Base-by-base conservation (phyloP, 2,797 vertebrate genomes). In the Pseudochaenichthys georgianus region DNA sequence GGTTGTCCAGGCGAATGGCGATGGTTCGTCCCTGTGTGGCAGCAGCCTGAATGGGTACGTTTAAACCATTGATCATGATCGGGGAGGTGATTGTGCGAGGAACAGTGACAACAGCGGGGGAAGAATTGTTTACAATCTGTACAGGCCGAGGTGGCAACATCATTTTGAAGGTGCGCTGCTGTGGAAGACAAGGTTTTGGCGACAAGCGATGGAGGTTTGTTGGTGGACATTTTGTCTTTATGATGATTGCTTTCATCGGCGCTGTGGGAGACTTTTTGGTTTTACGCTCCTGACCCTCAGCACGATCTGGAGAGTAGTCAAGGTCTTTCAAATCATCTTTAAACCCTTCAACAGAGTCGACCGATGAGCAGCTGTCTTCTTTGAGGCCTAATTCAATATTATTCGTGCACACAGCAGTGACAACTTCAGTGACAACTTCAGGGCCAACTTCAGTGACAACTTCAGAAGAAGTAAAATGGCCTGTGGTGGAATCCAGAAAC, bases 31-130 rank as follows among this genome's bases (percentile, higher is more conserved):
- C 72, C 17, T 67, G 87, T 12, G 82, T 52, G 52, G 83, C 67
- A 9, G 72, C 88, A 4, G 86, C 70, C 38, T 92, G 94, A 45
- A 94, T 70, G 3, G 90, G 84, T 62, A 89, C 16, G 50, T 87
- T 94, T 54, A 93, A 89, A 45, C 97, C 96, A 4, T 97, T 98
- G 53, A 95, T 92, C 38, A 96, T 38, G 16, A 94, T 87, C 0
- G 94, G 90, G 34, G 93, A 66, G 65, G 91, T 80, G 42, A 91
- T 87, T 0, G 87, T 75, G 31, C 86, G 89, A 0, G 87, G 81
- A 46, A 91, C 57, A 13, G 80, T 46, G 2, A 84, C 41, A 2
- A 83, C 34, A 58, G 89, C 47, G 0, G 88, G 0, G 6, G 91
- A 75, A 13, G 73, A 54, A 13, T 69, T 78, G 13, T 46, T 83